A percentile compares a stretch with the other conserved stretches of the same genome.
These are phyloP conservation scores for Micrasema minimum DNA, from an alignment of 1,140 invertebrate genomes.

Conservation along the genomic window DNA sequence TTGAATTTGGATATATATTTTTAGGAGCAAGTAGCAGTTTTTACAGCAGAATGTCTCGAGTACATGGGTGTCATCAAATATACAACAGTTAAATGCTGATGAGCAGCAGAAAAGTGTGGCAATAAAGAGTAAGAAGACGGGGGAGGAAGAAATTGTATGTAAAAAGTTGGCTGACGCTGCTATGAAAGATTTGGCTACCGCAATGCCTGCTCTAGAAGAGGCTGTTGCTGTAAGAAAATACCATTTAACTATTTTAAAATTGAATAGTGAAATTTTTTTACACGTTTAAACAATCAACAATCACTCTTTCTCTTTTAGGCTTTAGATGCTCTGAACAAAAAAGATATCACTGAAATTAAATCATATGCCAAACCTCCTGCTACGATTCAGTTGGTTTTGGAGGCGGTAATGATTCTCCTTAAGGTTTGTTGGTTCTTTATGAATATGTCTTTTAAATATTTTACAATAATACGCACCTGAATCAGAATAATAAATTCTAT, in stretches of 20 bases:
- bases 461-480: too few relatives aligned
- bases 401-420: constrained; percentile 87
- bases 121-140: constrained; percentile 75
- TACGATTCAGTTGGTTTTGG: constrained; percentile 89
- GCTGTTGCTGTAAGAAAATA: constrained; percentile 74
- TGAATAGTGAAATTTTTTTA: not conserved
- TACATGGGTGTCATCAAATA: constrained; percentile 75
- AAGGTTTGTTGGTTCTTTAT: constrained; percentile 58
- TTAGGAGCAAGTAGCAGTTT: constrained; percentile 71
- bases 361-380: constrained; percentile 85
- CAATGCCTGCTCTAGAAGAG: constrained; percentile 86
- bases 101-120: constrained; percentile 79
- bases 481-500: too few relatives aligned
- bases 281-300: not conserved
- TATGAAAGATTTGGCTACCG: constrained; percentile 80
- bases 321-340: constrained; percentile 85
- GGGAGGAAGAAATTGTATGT: constrained; percentile 82
- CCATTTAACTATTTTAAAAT: too few relatives aligned
- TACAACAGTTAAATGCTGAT: constrained; percentile 82
- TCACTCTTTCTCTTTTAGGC: constrained; percentile 69
- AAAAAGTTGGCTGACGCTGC: constrained; percentile 82
- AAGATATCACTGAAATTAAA: constrained; percentile 88
- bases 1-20: not conserved
- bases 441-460: too few relatives aligned
- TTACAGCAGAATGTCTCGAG: constrained; percentile 78